A percentile compares a stretch with the other conserved stretches of the same genome.
Evolutionary conservation across 1,140 invertebrate genomes (phyloP).

Genomic region (Zaprionus ornatus): DNA sequence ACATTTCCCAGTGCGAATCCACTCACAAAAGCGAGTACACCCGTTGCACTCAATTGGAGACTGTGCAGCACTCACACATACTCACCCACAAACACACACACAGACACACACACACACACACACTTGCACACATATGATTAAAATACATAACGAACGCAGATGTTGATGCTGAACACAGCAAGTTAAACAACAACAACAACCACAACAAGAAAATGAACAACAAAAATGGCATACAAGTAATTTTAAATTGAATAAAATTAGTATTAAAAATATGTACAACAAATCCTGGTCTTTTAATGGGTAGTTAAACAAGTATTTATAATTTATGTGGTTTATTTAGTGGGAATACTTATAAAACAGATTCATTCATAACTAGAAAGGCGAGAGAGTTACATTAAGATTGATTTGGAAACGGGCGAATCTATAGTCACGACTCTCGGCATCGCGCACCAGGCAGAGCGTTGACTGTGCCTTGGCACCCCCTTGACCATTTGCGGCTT

Average conservation of each 20-base stretch:
- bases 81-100: slow-evolving; percentile 24
- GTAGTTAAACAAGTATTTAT: neutral
- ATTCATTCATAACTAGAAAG: neutral
- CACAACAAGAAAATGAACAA: slow-evolving; percentile 32
- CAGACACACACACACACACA: slow-evolving; percentile 11
- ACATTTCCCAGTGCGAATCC: slow-evolving; percentile 39
- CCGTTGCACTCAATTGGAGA: slow-evolving; percentile 16
- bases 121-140: slow-evolving; percentile 30
- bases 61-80: slow-evolving; percentile 9
- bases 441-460: slow-evolving; percentile 84
- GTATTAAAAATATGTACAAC: slow-evolving; percentile 81
- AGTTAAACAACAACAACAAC: slow-evolving; percentile 33
- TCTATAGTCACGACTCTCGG: slow-evolving; percentile 84
- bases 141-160: slow-evolving; percentile 58
- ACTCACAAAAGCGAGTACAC: slow-evolving; percentile 28
- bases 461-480: slow-evolving; percentile 52
- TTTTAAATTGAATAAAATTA: slow-evolving; percentile 83
- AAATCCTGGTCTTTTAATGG: slow-evolving; percentile 41
- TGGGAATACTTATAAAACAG: neutral
- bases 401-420: slow-evolving; percentile 84
- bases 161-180: slow-evolving; percentile 24
- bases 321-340: neutral
- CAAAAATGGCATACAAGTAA: slow-evolving; percentile 74
- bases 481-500: neutral
- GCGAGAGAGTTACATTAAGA: slow-evolving; percentile 35